Evolutionary conservation across 1,140 invertebrate genomes (phyloP), one percentile per base, ranked within the genome.

Genomic region (Ceratina calcarata): DNA sequence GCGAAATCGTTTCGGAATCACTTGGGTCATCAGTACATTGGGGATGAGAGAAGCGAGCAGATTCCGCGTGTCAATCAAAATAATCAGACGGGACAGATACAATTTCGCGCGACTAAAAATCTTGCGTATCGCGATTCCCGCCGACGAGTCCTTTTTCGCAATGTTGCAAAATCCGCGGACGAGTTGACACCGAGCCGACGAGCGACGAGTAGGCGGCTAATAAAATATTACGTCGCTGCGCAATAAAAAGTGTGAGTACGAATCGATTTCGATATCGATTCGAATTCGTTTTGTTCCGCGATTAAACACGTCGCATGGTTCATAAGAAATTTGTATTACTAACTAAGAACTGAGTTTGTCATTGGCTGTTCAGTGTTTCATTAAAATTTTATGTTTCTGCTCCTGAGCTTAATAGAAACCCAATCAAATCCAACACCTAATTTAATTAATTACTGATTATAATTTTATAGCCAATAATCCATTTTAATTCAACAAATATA

Each of bases 51-150:
- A 32, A 55, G 53, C 53, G 8, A 37, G 10, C 18, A n/a, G 22
- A 49, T 65, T 62, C 1, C 57, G 18, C 1, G 75, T 51, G 66
- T 69, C 57, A n/a, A 53, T 77, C 37, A n/a, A 72, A 69, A 24
- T 45, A 22, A 49, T 22, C n/a, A 57, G 12, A 16, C 32, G 32
- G 4, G 0, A 27, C 55, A 27, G 75, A 77, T 77, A 22, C 57
- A 37, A 51, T 77, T 70, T 77, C 66, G 7, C 65, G 13, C 27
- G 2, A 22, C 49, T 51, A 13, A 0, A 49, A 68, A 49, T 65
- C 53, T 55, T 13, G 3, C 62, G 37, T 37, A 51, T 60, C 37
- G 20, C 24, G 32, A 70, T 77, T 27, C 15, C n/a, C n/a, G n/a
- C 22, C 22, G 20, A 16, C 55, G 10, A 61, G 2, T 45, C 53